Conservation (phyloP, 2,113 vertebrate genomes). For the Caracal caracal region DNA sequence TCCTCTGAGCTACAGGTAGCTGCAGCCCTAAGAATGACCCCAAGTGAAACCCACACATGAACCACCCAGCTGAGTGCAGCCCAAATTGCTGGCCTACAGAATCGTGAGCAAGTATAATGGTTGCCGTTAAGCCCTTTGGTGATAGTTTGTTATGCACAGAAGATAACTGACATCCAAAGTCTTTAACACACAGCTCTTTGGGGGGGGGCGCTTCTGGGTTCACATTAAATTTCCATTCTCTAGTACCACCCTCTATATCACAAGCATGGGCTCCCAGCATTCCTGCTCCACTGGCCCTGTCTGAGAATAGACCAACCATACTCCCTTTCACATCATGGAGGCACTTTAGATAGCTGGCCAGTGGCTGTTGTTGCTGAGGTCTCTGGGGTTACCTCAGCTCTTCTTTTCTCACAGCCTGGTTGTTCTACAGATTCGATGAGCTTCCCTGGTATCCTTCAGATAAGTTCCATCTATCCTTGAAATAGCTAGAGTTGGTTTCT, state of each 20-base stretch:
- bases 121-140: background rate
- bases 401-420: background rate
- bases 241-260: background rate
- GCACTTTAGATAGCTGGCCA: background rate
- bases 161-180: background rate
- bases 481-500: slow-evolving; percentile 2
- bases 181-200: background rate
- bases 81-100: background rate
- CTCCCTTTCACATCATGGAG: background rate
- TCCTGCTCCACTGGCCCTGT: background rate
- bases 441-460: background rate
- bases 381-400: background rate
- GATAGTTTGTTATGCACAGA: background rate
- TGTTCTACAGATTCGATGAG: background rate
- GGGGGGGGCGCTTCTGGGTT: background rate
- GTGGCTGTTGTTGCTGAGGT: background rate
- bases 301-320: background rate
- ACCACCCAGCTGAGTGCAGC: background rate
- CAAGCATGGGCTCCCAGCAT: background rate
- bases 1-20: background rate
- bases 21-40: background rate
- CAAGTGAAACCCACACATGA: background rate
- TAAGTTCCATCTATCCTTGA: background rate
- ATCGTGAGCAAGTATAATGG: background rate
- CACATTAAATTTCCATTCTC: background rate